Evolutionary conservation across 2,888 invertebrate species (phyloP).

Genomic region (Lobophora halterata): DNA sequence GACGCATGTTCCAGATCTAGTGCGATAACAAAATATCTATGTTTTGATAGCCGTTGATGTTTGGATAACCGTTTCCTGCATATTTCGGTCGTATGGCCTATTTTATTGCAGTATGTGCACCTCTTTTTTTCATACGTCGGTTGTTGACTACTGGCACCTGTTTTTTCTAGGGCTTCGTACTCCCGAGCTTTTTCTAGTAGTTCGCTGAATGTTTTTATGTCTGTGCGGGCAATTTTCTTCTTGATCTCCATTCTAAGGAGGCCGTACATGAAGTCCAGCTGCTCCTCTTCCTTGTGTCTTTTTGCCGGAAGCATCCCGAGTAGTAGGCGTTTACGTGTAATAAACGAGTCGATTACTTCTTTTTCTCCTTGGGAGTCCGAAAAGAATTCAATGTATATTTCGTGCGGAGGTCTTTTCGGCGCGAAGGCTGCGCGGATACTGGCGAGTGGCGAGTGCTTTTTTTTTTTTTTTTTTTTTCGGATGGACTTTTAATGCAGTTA

Average conservation of each 20-base stretch:
- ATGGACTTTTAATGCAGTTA: too few relatives aligned
- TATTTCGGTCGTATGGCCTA: constrained; percentile 5
- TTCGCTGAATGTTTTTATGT: constrained; percentile 4
- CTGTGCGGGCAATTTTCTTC: not conserved
- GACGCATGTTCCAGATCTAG: too few relatives aligned
- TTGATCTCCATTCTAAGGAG: constrained; percentile 3
- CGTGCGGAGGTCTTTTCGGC: constrained; percentile 2
- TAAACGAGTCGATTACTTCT: constrained; percentile 3
- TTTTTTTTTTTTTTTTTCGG: too few relatives aligned
- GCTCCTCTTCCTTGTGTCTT: constrained; percentile 8
- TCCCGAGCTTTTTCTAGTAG: not conserved
- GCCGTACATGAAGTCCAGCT: constrained; percentile 10
- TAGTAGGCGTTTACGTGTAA: constrained; percentile 1
- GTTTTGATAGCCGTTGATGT: too few relatives aligned
- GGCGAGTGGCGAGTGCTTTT: too few relatives aligned
- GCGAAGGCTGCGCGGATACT: too few relatives aligned
- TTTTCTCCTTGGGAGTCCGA: not conserved
- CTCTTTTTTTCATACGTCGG: constrained; percentile 4
- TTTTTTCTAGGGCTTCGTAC: not conserved
- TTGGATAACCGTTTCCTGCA: constrained; percentile 7
- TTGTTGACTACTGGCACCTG: not conserved
- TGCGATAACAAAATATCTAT: too few relatives aligned
- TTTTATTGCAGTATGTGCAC: constrained; percentile 5
- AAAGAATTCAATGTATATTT: constrained; percentile 4
- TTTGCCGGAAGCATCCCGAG: constrained; percentile 4